A percentile compares a stretch with the other conserved stretches of the same genome.
These are phyloP conservation scores for Phocides pigmalion DNA, from an alignment of 1,140 invertebrate species.

Conservation along the genomic window DNA sequence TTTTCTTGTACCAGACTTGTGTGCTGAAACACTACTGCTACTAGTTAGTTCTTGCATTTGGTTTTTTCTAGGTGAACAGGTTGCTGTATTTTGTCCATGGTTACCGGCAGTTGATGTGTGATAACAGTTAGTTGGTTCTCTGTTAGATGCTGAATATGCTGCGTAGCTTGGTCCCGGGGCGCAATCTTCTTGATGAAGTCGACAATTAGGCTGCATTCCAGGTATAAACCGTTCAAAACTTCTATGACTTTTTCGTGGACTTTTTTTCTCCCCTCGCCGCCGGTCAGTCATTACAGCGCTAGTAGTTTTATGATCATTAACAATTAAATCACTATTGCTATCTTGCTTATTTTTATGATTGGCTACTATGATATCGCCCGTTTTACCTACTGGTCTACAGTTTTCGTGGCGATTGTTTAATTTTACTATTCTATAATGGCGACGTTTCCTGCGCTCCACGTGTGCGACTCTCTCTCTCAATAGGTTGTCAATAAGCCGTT, in stretches of 20 bases:
- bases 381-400: slow-evolving; percentile 70
- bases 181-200: slow-evolving; percentile 49
- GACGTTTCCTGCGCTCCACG: slow-evolving; percentile 66
- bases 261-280: slow-evolving; percentile 39
- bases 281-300: slow-evolving; percentile 46
- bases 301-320: slow-evolving; percentile 49
- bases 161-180: slow-evolving; percentile 62
- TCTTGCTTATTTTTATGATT: slow-evolving; percentile 65
- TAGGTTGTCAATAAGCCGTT: slow-evolving; percentile 73
- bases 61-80: not conserved
- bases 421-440: slow-evolving; percentile 76
- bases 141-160: slow-evolving; percentile 40
- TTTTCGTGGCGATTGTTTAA: slow-evolving; percentile 72
- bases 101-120: slow-evolving; percentile 49
- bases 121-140: slow-evolving; percentile 65
- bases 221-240: slow-evolving; percentile 52
- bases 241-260: slow-evolving; percentile 43
- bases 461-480: slow-evolving; percentile 71
- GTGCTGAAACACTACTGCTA: slow-evolving; percentile 48
- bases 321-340: slow-evolving; percentile 43
- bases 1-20: slow-evolving; percentile 44
- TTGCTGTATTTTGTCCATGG: slow-evolving; percentile 12
- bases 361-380: slow-evolving; percentile 76
- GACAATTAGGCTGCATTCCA: slow-evolving; percentile 38
- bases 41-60: slow-evolving; percentile 45